These are phyloP conservation scores for Apis dorsata DNA, from an alignment of 1,140 invertebrate genomes.

Conservation along the genomic window DNA sequence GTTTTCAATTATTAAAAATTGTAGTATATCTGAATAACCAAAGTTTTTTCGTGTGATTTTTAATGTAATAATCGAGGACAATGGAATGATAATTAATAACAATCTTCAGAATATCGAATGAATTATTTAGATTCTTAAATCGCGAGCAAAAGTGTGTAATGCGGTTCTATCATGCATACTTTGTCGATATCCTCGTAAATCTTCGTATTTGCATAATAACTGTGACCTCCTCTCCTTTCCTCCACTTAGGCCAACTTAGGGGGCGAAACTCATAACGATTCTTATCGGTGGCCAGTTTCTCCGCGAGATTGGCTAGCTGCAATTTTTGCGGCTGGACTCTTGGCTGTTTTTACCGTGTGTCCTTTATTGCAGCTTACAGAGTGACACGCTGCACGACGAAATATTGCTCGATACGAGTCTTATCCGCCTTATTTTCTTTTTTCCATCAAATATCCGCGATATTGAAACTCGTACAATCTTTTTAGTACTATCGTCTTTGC, in stretches of 20 bases:
- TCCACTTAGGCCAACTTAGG: not conserved
- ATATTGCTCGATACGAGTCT: not conserved
- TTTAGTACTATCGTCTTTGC: not conserved
- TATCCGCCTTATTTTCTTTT: not conserved
- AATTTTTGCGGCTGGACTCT: constrained; percentile 12
- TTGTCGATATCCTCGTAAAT: not conserved
- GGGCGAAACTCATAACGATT: constrained; percentile 1
- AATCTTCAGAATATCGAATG: too few relatives aligned
- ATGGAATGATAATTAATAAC: too few relatives aligned
- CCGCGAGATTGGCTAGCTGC: constrained; percentile 2
- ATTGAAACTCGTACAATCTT: not conserved
- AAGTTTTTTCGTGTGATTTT: too few relatives aligned
- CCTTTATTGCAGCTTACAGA: constrained; percentile 29
- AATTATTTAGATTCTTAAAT: too few relatives aligned
- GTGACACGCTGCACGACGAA: not conserved
- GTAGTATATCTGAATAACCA: too few relatives aligned
- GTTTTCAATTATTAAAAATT: too few relatives aligned
- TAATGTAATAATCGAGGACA: too few relatives aligned
- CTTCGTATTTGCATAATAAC: constrained; percentile 19
- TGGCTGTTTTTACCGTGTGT: not conserved
- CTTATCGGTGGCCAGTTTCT: not conserved
- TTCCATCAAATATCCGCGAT: constrained; percentile 9
- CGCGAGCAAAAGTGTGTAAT: too few relatives aligned
- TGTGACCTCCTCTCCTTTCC: not conserved
- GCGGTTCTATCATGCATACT: too few relatives aligned